phyloP scores from a whole-genome alignment of 2,797 vertebrate species.

The Emydoidea blandingii region DNA sequence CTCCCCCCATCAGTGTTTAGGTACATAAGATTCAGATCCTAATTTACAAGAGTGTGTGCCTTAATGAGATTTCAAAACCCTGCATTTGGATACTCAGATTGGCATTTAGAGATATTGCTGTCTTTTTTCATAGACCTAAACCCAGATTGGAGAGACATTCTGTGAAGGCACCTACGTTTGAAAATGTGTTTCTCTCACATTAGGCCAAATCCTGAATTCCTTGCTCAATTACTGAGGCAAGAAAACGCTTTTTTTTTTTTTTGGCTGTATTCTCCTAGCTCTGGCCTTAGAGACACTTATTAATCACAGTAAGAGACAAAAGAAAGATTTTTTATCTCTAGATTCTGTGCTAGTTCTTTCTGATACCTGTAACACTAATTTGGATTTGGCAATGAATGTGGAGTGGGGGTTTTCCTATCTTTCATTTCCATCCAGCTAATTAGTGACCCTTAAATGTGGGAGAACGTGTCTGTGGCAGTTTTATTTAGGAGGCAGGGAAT shows the following conservation, averaged over 20 bases:
- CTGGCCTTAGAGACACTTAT: rapidly evolving
- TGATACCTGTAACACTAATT: background rate
- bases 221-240: background rate
- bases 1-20: background rate
- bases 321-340: background rate
- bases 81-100: background rate
- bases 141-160: background rate
- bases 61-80: background rate
- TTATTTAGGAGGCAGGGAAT: background rate
- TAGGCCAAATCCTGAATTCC: rapidly evolving
- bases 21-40: background rate
- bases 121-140: background rate
- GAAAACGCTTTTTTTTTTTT: background rate
- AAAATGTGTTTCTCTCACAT: rapidly evolving
- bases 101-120: background rate
- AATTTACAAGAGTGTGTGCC: background rate
- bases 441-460: background rate
- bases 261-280: background rate
- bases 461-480: background rate
- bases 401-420: background rate
- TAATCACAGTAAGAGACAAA: background rate
- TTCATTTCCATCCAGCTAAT: background rate
- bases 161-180: background rate
- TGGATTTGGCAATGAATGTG: background rate
- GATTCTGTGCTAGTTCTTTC: background rate